These are phyloP conservation scores for Papilio polyxenes DNA, from an alignment of 1,140 invertebrate genomes.

Conservation along the genomic window DNA sequence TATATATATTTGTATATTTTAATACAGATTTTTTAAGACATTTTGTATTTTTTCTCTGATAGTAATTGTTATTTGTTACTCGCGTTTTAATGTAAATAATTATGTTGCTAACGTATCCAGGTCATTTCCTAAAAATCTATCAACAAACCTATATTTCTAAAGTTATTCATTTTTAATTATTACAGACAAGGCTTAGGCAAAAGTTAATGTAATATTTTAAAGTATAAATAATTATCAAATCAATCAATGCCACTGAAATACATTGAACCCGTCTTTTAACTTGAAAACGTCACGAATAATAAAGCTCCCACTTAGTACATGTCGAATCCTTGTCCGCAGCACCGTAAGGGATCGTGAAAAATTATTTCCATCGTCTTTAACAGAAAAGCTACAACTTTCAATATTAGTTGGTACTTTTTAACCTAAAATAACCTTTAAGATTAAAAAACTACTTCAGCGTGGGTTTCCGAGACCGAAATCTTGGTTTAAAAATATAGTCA, in stretches of 20 bases:
- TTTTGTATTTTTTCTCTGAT: too few relatives aligned
- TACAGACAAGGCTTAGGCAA: not conserved
- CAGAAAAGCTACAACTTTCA: not conserved
- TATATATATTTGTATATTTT: too few relatives aligned
- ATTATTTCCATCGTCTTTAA: not conserved
- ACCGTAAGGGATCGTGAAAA: not conserved
- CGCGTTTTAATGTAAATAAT: too few relatives aligned
- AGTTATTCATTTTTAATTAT: not conserved
- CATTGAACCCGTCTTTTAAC: not conserved
- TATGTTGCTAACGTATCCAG: too few relatives aligned
- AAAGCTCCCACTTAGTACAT: not conserved
- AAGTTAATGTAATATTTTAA: not conserved
- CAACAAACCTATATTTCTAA: too few relatives aligned
- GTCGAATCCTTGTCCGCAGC: not conserved
- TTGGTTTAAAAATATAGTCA: too few relatives aligned
- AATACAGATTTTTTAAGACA: too few relatives aligned
- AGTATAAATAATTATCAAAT: not conserved
- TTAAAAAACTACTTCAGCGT: not conserved
- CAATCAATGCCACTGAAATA: slow-evolving; percentile 11
- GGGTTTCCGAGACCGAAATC: too few relatives aligned
- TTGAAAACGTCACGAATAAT: not conserved
- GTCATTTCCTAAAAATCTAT: too few relatives aligned
- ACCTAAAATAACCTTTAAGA: not conserved
- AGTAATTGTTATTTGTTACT: too few relatives aligned
- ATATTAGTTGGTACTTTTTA: too few relatives aligned